Conservation (phyloP, 2,113 vertebrate species). For the Pyxicephalus adspersus region DNA sequence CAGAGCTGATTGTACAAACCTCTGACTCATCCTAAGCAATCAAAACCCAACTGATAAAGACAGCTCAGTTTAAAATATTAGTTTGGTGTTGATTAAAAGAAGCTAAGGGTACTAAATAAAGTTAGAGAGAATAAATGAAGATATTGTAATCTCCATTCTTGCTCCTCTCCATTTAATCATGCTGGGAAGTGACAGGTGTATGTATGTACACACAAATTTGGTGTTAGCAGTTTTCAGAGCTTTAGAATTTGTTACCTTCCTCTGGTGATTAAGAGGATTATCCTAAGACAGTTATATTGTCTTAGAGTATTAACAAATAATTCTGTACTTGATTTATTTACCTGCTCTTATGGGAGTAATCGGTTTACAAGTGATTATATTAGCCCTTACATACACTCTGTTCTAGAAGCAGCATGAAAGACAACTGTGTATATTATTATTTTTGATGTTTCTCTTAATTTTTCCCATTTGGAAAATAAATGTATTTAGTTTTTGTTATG, state of each 20-base stretch:
- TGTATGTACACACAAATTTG: not conserved
- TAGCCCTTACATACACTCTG: constrained; percentile 5
- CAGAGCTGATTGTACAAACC: too few species aligned
- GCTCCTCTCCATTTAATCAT: too few species aligned
- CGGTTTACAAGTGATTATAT: constrained; percentile 45
- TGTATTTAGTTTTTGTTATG: not conserved
- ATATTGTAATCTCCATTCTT: too few species aligned
- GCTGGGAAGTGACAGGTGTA: not conserved
- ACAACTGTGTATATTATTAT: not conserved
- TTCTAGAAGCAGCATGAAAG: constrained; percentile 18
- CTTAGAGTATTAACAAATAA: constrained; percentile 44
- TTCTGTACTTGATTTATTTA: constrained; percentile 40
- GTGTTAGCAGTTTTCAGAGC: constrained; percentile 19
- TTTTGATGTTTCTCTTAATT: constrained; percentile 9
- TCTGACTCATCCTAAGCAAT: too few species aligned
- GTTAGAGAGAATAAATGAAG: too few species aligned
- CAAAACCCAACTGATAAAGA: too few species aligned
- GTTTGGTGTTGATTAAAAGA: too few species aligned
- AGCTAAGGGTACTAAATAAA: too few species aligned
- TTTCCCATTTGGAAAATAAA: constrained; percentile 21
- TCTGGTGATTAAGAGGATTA: constrained; percentile 41
- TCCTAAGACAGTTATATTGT: constrained; percentile 40
- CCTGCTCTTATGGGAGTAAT: constrained; percentile 45
- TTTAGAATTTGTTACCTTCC: constrained; percentile 32
- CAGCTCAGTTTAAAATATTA: too few species aligned